Evolutionary conservation across 2,888 invertebrate genomes (phyloP).

Genomic region (Eilema depressum): DNA sequence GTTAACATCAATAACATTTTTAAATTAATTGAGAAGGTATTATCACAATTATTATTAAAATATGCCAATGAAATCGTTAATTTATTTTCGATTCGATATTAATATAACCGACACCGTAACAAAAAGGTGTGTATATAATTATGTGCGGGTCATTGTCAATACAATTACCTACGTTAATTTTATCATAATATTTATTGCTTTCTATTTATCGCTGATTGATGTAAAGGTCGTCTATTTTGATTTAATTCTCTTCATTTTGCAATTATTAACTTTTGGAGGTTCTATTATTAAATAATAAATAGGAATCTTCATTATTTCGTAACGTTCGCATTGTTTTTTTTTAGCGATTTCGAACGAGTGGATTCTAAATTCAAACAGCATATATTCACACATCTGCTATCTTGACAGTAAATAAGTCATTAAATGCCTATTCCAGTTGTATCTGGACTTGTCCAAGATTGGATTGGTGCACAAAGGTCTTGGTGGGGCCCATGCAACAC

Average conservation of each 20-base stretch:
- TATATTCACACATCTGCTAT: too few relatives aligned
- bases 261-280: conserved; percentile 10
- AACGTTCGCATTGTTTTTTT: not conserved
- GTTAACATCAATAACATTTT: too few relatives aligned
- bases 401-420: too few relatives aligned
- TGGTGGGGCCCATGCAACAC: too few relatives aligned
- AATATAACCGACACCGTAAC: conserved; percentile 22
- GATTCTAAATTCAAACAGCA: not conserved
- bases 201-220: conserved; percentile 31
- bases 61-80: conserved; percentile 13
- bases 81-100: conserved; percentile 18
- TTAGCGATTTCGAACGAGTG: not conserved
- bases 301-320: not conserved
- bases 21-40: too few relatives aligned
- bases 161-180: conserved; percentile 34
- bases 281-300: conserved; percentile 6
- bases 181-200: conserved; percentile 42
- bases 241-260: conserved; percentile 9
- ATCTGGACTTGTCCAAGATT: too few relatives aligned
- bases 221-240: conserved; percentile 16
- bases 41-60: not conserved
- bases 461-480: too few relatives aligned
- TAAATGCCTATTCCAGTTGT: too few relatives aligned
- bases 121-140: conserved; percentile 19
- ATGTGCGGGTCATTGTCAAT: conserved; percentile 43